Evolutionary conservation across 2,888 invertebrate species (phyloP), one percentile per base, ranked within the genome.

Genomic region (Phragmatobia fuliginosa): DNA sequence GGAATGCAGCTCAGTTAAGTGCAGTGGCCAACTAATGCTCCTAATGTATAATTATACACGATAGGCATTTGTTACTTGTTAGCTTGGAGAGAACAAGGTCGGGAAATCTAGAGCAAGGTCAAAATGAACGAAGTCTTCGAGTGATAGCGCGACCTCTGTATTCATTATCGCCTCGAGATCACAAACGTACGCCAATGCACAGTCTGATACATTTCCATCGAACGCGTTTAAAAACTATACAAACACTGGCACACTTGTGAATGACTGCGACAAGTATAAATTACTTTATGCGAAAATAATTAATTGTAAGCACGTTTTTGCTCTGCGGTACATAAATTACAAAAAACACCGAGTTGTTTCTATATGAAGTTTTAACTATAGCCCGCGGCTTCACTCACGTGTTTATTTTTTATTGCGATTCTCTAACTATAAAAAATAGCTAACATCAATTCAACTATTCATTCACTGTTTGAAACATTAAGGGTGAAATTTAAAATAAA

Each of bases 141-240:
- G 93, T 90, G 94, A 94, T 94, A 94, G 93, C 91, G 88, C 85
- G 93, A 92, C 94, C 94, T 94, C 85, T 91, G 87, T 85, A 84
- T 87, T 85, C 85, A 89, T 90, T 93, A 93, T 91, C 90, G 87
- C 78, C 84, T 84, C 81, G 86, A 86, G 85, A 88, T 87, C 87
- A 82, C 77, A 83, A 82, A 81, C 84, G 82, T 82, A 74, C 77
- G 74, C 68, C 74, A 74, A 77, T 78, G 72, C 78, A 80, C 68
- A 73, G 74, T 74, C 68, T 31, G 61, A 71, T 77, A 75, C 75
- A 76, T 78, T 73, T 71, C 70, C 74, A 76, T 77, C 56, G 63
- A 56, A 70, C 62, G 38, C 36, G 36, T 60, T 71, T 62, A 73
- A 70, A 71, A 73, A 62, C 52, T 60, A 49, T 33, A 66, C 38